phyloP scores from a whole-genome alignment of 2,888 invertebrate species.

The Ophion obscuratus region DNA sequence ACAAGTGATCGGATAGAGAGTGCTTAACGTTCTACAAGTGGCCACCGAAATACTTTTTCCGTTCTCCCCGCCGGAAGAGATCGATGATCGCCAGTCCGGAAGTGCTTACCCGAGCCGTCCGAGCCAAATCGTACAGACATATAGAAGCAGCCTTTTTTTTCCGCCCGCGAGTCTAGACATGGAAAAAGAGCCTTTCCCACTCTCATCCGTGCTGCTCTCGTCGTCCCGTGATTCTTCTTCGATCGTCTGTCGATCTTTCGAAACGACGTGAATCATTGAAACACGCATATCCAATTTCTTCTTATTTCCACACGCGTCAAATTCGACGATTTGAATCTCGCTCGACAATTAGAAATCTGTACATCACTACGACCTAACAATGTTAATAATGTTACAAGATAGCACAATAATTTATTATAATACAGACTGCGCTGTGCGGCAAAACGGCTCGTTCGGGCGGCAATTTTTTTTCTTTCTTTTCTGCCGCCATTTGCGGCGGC shows the following conservation, averaged over 20 bases:
- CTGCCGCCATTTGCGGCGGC: constrained; percentile 30
- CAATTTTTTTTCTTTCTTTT: constrained; percentile 9
- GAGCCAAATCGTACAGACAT: constrained; percentile 55
- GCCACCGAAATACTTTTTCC: constrained; percentile 19
- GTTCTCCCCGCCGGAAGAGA: constrained; percentile 39
- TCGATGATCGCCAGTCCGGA: constrained; percentile 55
- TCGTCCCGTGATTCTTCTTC: background rate
- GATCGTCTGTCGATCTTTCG: background rate
- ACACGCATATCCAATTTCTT: background rate
- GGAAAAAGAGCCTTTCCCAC: background rate
- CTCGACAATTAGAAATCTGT: constrained; percentile 68
- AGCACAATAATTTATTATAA: constrained; percentile 83
- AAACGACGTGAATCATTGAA: background rate
- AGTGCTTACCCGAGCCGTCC: constrained; percentile 50
- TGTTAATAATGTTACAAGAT: constrained; percentile 81
- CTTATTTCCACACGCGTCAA: constrained; percentile 18
- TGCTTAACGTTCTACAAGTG: constrained; percentile 47
- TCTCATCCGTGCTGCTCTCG: background rate
- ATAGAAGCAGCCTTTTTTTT: constrained; percentile 35
- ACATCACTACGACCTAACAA: constrained; percentile 80
- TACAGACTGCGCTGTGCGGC: constrained; percentile 83
- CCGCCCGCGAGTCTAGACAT: constrained; percentile 1
- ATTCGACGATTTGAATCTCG: constrained; percentile 68
- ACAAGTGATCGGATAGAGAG: constrained; percentile 56
- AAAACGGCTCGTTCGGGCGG: constrained; percentile 76